Evolutionary conservation across 2,888 invertebrate genomes (phyloP), one percentile per base, ranked within the genome.

Genomic region (Deilephila elpenor): DNA sequence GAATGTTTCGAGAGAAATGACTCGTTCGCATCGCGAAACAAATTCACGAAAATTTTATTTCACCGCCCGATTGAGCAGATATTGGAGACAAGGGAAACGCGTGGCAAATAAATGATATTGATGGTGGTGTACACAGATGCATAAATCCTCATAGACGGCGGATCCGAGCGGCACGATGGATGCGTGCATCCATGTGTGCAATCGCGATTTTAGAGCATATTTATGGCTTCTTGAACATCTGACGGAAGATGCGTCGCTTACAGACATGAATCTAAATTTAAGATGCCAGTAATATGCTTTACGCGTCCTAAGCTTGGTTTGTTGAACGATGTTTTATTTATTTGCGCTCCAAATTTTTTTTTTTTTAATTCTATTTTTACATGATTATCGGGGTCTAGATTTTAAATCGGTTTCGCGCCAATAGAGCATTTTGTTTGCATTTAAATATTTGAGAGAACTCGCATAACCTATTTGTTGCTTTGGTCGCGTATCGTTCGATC

Each of bases 81-180:
- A 59, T 59, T 34, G 37, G 81, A 79, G 82, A 83, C 81, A 82
- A 81, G 83, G 81, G 80, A 82, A 85, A 83, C 81, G 83, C 81
- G 82, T 81, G 80, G 82, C 81, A 83, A 84, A 84, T 84, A 85
- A 85, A 85, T 82, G 86, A 83, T 85, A 87, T 87, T 85, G 86
- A 86, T 86, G 84, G 84, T 85, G 82, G 82, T 83, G 84, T 83
- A 85, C 86, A 87, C 84, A 83, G 80, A 78, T 79, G 80, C 79
- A 85, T 87, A 86, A 88, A 88, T 87, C 84, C 82, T 82, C 79
- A 80, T 80, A 80, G 80, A 79, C 81, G 77, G 72, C 76, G 11
- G 61, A 51, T 20, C 6, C 25, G 29, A 60, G 3, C 19, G 37
- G 34, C 53, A 6, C 53, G 53, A 17, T 56, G 53, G 53, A 19